phyloP scores from a whole-genome alignment of 2,113 vertebrate species.

The Corydoras sp. region DNA sequence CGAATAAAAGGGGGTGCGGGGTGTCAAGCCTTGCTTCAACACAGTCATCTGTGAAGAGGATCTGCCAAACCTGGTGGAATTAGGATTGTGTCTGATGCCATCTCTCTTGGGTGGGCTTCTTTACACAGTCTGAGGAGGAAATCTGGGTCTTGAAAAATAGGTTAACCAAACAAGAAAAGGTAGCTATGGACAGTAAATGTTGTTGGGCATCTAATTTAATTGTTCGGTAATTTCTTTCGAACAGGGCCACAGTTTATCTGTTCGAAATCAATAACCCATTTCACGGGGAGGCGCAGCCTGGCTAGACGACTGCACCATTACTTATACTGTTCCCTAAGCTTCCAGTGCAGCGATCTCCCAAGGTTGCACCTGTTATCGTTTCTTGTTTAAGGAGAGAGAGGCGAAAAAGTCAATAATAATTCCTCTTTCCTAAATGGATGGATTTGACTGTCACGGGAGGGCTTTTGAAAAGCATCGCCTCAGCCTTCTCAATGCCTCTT shows the following conservation, averaged over 20 bases:
- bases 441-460: conserved; percentile 44
- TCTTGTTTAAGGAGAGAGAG: conserved; percentile 37
- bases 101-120: neutral
- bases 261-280: conserved; percentile 52
- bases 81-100: too few relatives aligned
- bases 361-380: conserved; percentile 46
- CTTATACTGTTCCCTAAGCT: conserved; percentile 41
- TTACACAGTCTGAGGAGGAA: too few relatives aligned
- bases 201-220: conserved; percentile 42
- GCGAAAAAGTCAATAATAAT: conserved; percentile 46
- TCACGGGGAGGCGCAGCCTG: conserved; percentile 41
- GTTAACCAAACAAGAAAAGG: neutral
- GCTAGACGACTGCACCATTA: conserved; percentile 33
- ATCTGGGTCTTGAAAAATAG: too few relatives aligned
- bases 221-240: conserved; percentile 44
- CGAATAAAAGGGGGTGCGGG: too few relatives aligned
- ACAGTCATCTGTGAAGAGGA: too few relatives aligned
- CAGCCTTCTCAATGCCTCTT: conserved; percentile 44
- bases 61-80: too few relatives aligned
- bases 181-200: conserved; percentile 33
- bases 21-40: too few relatives aligned
- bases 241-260: conserved; percentile 42
- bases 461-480: conserved; percentile 42
- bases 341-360: conserved; percentile 28
- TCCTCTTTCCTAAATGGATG: conserved; percentile 47